Evolutionary conservation across 2,888 invertebrate species (phyloP).

Genomic region (Osedax fenrisi): DNA sequence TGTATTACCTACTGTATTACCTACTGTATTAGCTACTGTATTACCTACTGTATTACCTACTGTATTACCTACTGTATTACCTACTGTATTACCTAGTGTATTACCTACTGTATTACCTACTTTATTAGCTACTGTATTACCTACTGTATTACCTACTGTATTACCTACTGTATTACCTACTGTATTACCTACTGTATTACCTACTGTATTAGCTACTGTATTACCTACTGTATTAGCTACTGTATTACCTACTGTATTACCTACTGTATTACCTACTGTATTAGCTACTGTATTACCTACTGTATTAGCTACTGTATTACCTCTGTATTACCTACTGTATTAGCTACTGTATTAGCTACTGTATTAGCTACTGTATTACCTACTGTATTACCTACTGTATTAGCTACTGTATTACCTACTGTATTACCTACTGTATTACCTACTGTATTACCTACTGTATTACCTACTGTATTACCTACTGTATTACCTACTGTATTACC

Average conservation of each 20-base stretch:
- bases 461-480: too few relatives aligned
- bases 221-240: not conserved
- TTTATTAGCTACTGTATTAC: not conserved
- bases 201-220: not conserved
- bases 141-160: not conserved
- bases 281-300: not conserved
- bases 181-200: not conserved
- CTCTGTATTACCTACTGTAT: not conserved
- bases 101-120: not conserved
- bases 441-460: too few relatives aligned
- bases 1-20: not conserved
- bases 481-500: too few relatives aligned
- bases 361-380: not conserved
- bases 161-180: not conserved
- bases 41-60: not conserved
- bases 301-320: not conserved
- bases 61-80: not conserved
- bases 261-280: not conserved
- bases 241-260: not conserved
- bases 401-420: not conserved
- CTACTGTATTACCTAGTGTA: not conserved
- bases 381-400: not conserved
- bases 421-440: too few relatives aligned
- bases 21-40: not conserved
- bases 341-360: not conserved